Percentiles rank a stretch among this genome's conserved stretches.
phyloP scores from a whole-genome alignment of 2,888 invertebrate species.

The Drosophila neutralis region DNA sequence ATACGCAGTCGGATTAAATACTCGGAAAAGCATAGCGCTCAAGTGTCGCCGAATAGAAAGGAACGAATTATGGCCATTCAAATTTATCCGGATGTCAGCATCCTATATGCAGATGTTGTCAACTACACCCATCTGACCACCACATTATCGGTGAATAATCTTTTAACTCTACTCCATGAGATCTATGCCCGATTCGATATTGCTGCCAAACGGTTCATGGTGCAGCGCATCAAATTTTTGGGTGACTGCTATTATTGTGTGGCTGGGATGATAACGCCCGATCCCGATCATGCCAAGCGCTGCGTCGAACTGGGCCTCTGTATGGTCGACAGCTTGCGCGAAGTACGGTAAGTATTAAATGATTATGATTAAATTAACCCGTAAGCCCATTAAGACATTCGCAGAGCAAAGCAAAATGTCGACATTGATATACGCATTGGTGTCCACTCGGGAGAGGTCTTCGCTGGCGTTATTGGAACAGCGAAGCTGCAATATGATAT shows the following conservation, averaged over 20 bases:
- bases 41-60: background rate
- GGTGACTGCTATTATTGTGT: slow-evolving; percentile 98
- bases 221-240: slow-evolving; percentile 94
- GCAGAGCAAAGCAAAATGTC: slow-evolving; percentile 88
- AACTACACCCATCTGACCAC: slow-evolving; percentile 93
- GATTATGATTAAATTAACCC: background rate
- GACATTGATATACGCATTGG: slow-evolving; percentile 98
- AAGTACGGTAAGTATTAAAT: slow-evolving; percentile 84
- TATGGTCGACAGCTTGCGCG: slow-evolving; percentile 94
- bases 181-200: slow-evolving; percentile 96
- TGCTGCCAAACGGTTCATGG: slow-evolving; percentile 91
- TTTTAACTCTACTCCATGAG: slow-evolving; percentile 95
- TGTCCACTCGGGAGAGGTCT: slow-evolving; percentile 95
- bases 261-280: slow-evolving; percentile 92
- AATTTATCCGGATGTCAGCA: slow-evolving; percentile 94
- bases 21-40: background rate
- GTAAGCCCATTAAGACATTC: too few species aligned
- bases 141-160: slow-evolving; percentile 90
- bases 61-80: slow-evolving; percentile 87
- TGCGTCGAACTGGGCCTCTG: slow-evolving; percentile 94
- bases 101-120: slow-evolving; percentile 96
- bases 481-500: slow-evolving; percentile 98
- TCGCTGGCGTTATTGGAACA: slow-evolving; percentile 95
- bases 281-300: slow-evolving; percentile 92
- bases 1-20: slow-evolving; percentile 86